Evolutionary conservation across 2,888 invertebrate species (phyloP), one percentile per base, ranked within the genome.

Genomic region (Machimus rusticus): DNA sequence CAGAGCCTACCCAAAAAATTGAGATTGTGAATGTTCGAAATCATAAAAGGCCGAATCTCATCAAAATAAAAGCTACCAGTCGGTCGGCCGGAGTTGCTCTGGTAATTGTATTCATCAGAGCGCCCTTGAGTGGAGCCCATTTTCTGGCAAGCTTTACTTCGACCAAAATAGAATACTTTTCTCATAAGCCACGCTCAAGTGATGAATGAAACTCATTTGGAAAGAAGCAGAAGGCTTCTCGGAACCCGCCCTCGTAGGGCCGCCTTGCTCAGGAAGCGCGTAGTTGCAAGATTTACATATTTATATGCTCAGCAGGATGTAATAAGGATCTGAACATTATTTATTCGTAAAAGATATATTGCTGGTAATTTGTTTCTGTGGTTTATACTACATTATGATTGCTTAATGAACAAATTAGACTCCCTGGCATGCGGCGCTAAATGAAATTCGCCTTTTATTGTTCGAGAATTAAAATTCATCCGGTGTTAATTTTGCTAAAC

Each of bases 201-300:
- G 79, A 79, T 79, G 79, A 79, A 79, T 79, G 79, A 46, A 79
- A 46, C 79, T 79, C 79, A 79, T 79, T 79, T 79, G 46, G 51
- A 19, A 46, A 28, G 46, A 79, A 46, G 66, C 28, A 66, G 66
- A 46, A 79, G 39, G 46, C 79, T 46, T 46, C 43, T 79, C 51
- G 31, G 79, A 6, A 3, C 28, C n/a, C 23, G 12, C 16, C 39
- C 79, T 51, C 2, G 12, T 28, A 23, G 31, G 14, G 12, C n/a
- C 16, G 46, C 23, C 2, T 78, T 39, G 79, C 76, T 76, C 34
- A n/a, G 6, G 76, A 76, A 39, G 28, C 37, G 76, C 39, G 34
- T 39, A 76, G 76, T 37, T 43, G n/a, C 79, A n/a, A 31, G 51
- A 79, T 79, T 79, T 79, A 46, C 79, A 79, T 79, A 79, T 79